Conservation (phyloP, 2,113 vertebrate genomes). For the Cheirogaleus medius region DNA sequence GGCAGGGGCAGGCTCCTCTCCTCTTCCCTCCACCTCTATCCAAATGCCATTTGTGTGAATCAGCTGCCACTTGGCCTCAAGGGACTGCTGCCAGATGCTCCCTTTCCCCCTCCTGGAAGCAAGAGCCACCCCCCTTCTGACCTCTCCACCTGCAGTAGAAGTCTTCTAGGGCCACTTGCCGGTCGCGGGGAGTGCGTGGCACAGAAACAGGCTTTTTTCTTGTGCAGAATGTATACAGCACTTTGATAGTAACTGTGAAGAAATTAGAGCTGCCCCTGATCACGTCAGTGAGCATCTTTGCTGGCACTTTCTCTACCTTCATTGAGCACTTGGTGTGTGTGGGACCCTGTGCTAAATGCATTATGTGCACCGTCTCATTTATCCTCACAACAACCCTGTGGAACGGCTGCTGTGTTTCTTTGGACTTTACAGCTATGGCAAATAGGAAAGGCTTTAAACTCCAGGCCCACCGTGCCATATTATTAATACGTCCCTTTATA, state of each 20-base stretch:
- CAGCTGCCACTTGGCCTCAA: conserved; percentile 66
- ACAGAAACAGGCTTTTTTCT: neutral
- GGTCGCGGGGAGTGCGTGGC: neutral
- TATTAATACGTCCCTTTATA: neutral
- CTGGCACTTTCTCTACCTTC: neutral
- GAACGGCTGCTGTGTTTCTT: neutral
- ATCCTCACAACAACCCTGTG: neutral
- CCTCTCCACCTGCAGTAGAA: conserved; percentile 26
- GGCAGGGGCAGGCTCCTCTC: conserved; percentile 45
- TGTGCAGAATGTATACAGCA: neutral
- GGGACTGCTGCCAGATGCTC: conserved; percentile 55
- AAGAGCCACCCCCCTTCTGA: neutral
- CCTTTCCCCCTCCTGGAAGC: neutral
- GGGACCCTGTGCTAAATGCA: neutral
- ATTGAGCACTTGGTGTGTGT: neutral
- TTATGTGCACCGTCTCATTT: neutral
- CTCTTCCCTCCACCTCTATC: conserved; percentile 15
- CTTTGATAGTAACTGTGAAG: neutral
- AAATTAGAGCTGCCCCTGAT: neutral
- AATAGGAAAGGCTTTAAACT: neutral
- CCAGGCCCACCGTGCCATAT: neutral
- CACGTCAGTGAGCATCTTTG: neutral
- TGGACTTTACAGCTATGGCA: neutral
- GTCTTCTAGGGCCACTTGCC: neutral
- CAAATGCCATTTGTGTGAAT: conserved; percentile 69